Conservation (phyloP, 2,888 invertebrate species). For the Alitta virens region DNA sequence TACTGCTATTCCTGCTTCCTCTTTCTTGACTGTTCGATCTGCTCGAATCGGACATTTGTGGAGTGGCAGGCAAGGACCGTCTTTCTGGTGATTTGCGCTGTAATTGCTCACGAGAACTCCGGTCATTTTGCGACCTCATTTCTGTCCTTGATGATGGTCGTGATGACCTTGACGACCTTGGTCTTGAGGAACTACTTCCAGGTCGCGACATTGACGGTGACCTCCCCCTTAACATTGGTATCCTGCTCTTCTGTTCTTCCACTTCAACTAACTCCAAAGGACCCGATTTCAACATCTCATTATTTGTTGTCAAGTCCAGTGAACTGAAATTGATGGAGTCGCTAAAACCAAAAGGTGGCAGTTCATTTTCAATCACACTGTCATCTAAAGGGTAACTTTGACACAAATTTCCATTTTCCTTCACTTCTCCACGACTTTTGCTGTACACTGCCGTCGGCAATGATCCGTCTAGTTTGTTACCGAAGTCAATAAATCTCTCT, state of each 20-base stretch:
- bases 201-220: slow-evolving; percentile 23
- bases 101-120: background rate
- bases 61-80: background rate
- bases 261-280: background rate
- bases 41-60: too few species aligned
- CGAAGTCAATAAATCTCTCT: too few species aligned
- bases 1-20: too few species aligned
- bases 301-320: slow-evolving; percentile 6
- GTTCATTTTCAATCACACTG: slow-evolving; percentile 11
- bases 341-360: slow-evolving; percentile 5
- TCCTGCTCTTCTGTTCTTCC: background rate
- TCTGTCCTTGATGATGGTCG: background rate
- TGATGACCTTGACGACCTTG: background rate
- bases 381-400: background rate
- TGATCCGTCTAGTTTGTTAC: too few species aligned
- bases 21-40: too few species aligned
- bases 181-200: slow-evolving; percentile 10
- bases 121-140: background rate
- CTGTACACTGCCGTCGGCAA: too few species aligned
- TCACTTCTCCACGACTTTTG: too few species aligned
- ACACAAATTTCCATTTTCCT: too few species aligned
- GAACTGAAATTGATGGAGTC: slow-evolving; percentile 8
- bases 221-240: slow-evolving; percentile 19
- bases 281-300: background rate
- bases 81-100: background rate